Evolutionary conservation across 2,797 vertebrate species (phyloP), one percentile per base, ranked within the genome.

Genomic region (Oreonectes daqikongensis): DNA sequence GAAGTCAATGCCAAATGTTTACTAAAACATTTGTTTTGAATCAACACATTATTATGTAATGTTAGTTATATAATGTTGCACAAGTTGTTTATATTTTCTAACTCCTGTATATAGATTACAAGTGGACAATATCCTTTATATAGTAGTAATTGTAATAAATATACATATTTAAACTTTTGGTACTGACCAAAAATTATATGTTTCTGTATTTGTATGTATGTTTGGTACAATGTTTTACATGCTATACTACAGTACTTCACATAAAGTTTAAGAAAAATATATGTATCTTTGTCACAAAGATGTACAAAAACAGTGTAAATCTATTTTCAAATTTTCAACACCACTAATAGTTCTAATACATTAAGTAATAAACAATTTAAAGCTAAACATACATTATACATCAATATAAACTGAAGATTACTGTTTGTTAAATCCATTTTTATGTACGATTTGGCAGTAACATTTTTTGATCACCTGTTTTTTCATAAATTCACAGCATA

Each of bases 181-280:
- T 65, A 40, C 57, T 69, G 52, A 77, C 32, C 12, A n/a, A n/a
- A n/a, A n/a, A n/a, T n/a, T 79, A 22, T 64, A 3, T 77, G 60
- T 72, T 40, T 53, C 6, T 72, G 22, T 61, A 63, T 77, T n/a
- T 82, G 46, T 70, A 38, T 79, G 71, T 46, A 20, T 67, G 20
- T 71, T 72, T 75, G 53, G 81, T 75, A 79, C 53, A 76, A 63
- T 75, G 53, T 80, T 42, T 71, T 69, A 28, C 44, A 66, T 66
- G 72, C 60, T 71, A 26, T 66, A 44, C 28, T 76, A 76, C 20
- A 55, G 18, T 48, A 44, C 64, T 80, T 57, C 26, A 63, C 48
- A 75, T 74, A 69, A 59, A 57, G 52, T 83, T 52, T 82, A 82
- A 75, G 63, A 83, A 85, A 83, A 84, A 83, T 83, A 83, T 68